A percentile compares a stretch with the other conserved stretches of the same genome.
phyloP scores from a whole-genome alignment of 1,140 invertebrate genomes.

The Trichogramma pretiosum region DNA sequence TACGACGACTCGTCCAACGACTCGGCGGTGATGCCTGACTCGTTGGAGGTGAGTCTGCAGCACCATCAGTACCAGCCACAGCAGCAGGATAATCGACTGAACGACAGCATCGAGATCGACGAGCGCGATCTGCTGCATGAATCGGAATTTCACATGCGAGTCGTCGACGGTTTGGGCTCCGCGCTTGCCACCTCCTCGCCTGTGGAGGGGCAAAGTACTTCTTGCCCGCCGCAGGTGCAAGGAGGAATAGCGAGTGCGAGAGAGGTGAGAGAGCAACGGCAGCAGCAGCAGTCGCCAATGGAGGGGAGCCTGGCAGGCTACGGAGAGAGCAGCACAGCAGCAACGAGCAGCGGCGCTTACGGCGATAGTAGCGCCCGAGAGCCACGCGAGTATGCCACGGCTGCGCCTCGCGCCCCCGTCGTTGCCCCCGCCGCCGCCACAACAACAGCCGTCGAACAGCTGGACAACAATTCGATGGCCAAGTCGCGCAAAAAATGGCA shows the following conservation, averaged over 20 bases:
- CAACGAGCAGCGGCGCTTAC: too few relatives aligned
- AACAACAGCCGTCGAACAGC: background rate
- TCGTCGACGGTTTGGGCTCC: conserved; percentile 1
- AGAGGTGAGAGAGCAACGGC: conserved; percentile 3
- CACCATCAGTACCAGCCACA: too few relatives aligned
- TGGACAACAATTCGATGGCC: background rate
- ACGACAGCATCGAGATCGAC: conserved; percentile 13
- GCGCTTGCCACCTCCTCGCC: conserved; percentile 4
- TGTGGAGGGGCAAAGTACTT: conserved; percentile 1
- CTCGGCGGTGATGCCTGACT: conserved; percentile 34
- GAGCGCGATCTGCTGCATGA: too few relatives aligned
- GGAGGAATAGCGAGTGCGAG: background rate
- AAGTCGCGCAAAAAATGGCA: conserved; percentile 16
- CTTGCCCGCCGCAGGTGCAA: background rate
- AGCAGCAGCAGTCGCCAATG: background rate
- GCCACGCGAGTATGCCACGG: too few relatives aligned
- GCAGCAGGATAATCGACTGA: too few relatives aligned
- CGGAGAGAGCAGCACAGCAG: background rate
- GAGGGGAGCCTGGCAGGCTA: background rate
- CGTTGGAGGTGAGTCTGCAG: conserved; percentile 29
- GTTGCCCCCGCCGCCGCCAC: background rate
- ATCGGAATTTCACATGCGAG: too few relatives aligned
- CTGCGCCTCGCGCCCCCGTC: too few relatives aligned
- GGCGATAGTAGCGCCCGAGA: too few relatives aligned
- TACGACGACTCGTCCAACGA: conserved; percentile 16